Evolutionary conservation across 2,888 invertebrate species (phyloP).

Genomic region (Cybosia mesomella): DNA sequence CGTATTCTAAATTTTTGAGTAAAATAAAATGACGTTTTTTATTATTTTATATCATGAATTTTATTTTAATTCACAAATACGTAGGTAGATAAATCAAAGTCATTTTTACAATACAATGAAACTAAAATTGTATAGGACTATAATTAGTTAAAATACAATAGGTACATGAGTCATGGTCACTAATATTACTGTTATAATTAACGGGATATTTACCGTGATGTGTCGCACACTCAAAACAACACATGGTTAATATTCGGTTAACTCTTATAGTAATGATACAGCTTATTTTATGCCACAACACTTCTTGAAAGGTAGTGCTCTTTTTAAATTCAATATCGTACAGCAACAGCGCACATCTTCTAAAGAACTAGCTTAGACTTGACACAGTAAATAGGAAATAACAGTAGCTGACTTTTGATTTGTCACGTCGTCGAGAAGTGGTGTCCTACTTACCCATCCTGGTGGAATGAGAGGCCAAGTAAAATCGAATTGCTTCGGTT

Average conservation of each 20-base stretch:
- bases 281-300: neutral
- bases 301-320: neutral
- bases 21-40: conserved; percentile 21
- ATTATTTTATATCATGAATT: conserved; percentile 32
- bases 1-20: conserved; percentile 30
- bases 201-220: too few species aligned
- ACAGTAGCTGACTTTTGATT: too few species aligned
- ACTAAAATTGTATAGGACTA: neutral
- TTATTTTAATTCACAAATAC: conserved; percentile 36
- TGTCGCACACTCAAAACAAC: too few species aligned
- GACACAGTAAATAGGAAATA: too few species aligned
- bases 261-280: too few species aligned
- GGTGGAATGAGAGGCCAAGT: too few species aligned
- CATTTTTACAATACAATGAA: conserved; percentile 18
- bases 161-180: neutral
- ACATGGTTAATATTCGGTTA: too few species aligned
- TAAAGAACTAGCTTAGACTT: too few species aligned
- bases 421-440: too few species aligned
- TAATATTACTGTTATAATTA: too few species aligned
- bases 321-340: neutral
- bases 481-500: too few species aligned
- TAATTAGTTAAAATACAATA: neutral
- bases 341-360: neutral
- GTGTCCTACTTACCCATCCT: too few species aligned
- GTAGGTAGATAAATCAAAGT: conserved; percentile 52